phyloP scores from a whole-genome alignment of 2,797 vertebrate species.

The Gambelia wislizenii region DNA sequence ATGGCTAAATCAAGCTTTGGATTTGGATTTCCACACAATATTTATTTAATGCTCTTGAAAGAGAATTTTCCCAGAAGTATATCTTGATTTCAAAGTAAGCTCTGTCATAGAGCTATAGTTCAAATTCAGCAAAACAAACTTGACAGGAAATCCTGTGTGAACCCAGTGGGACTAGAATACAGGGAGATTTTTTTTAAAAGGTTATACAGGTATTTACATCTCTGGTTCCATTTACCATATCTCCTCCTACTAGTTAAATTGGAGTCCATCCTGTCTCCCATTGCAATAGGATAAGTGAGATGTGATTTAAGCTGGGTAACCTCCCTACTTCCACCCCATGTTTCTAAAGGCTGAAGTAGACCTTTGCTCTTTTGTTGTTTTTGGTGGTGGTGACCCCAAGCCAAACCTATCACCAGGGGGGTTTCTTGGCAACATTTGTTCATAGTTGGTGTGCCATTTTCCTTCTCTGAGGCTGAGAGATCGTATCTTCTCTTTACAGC shows the following conservation, averaged over 20 bases:
- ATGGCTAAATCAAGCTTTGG: neutral
- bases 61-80: neutral
- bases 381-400: too few species aligned
- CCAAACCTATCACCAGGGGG: too few species aligned
- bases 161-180: neutral
- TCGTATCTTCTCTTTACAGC: too few species aligned
- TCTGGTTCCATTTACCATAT: neutral
- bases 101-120: neutral
- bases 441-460: too few species aligned
- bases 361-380: too few species aligned
- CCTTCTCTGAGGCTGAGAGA: too few species aligned
- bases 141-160: slow-evolving; percentile 2
- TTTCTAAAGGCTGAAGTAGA: neutral
- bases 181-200: neutral
- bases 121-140: neutral
- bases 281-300: neutral
- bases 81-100: neutral
- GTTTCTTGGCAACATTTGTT: too few species aligned
- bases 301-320: neutral
- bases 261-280: neutral
- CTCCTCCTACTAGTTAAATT: neutral
- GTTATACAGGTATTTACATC: neutral
- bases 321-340: neutral
- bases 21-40: neutral
- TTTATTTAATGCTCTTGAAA: neutral